These are phyloP conservation scores for Nasonovia ribisnigri DNA, from an alignment of 2,888 invertebrate genomes.

Conservation along the genomic window DNA sequence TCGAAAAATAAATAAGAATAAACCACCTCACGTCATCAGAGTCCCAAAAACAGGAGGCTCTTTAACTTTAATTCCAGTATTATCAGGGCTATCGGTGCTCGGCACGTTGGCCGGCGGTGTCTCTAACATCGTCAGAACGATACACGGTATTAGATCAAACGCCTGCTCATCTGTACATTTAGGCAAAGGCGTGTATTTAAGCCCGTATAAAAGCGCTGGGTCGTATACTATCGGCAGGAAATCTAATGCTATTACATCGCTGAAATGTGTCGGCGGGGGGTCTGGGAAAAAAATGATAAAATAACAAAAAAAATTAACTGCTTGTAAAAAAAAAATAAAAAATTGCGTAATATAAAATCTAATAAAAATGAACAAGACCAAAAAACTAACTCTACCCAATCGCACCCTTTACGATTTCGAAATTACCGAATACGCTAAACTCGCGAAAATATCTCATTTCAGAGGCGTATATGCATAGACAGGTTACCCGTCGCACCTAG, in stretches of 20 bases:
- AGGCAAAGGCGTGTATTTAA: neutral
- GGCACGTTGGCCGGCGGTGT: neutral
- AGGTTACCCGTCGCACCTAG: too few relatives aligned
- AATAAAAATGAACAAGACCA: too few relatives aligned
- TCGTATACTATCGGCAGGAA: neutral
- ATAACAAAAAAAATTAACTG: too few relatives aligned
- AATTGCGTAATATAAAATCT: too few relatives aligned
- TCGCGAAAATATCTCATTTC: constrained; percentile 6
- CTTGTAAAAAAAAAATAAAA: neutral
- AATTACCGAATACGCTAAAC: too few relatives aligned
- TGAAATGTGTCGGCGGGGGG: too few relatives aligned
- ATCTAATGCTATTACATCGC: neutral
- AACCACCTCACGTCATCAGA: neutral
- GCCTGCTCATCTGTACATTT: neutral
- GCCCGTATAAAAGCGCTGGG: too few relatives aligned
- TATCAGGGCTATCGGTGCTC: neutral
- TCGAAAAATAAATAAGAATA: neutral
- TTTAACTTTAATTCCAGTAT: neutral
- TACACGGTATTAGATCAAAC: neutral
- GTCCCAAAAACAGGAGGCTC: neutral
- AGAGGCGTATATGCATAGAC: neutral
- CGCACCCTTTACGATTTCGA: too few relatives aligned
- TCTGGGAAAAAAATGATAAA: too few relatives aligned
- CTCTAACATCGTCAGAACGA: neutral
- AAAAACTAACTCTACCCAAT: neutral